Evolutionary conservation across 1,140 invertebrate genomes (phyloP).

Genomic region (Saccostrea cuccullata): DNA sequence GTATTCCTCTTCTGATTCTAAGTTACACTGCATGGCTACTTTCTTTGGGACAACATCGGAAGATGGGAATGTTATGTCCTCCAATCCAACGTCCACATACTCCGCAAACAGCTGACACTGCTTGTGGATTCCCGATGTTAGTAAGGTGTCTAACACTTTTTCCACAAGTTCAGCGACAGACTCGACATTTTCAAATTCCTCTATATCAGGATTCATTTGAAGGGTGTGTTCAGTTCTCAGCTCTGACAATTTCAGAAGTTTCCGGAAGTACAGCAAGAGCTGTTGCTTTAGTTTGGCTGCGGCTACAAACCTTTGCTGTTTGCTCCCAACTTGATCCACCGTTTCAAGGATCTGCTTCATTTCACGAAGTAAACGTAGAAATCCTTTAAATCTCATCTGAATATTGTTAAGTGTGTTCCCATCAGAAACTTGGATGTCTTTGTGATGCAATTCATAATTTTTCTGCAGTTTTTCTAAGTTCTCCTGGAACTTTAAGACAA

Average conservation of each 20-base stretch:
- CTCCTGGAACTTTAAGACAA: background rate
- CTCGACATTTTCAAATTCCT: background rate
- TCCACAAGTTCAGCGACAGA: background rate
- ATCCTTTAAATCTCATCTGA: background rate
- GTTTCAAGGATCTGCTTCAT: background rate
- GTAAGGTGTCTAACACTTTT: background rate
- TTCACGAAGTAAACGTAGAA: background rate
- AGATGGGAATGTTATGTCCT: background rate
- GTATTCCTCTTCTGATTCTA: background rate
- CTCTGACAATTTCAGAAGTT: background rate
- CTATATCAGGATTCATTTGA: background rate
- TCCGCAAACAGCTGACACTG: background rate
- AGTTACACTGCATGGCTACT: background rate
- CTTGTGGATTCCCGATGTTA: background rate
- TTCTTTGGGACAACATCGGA: background rate
- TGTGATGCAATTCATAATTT: background rate
- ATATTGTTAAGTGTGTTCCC: background rate
- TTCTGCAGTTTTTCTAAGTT: background rate
- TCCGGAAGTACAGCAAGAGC: background rate
- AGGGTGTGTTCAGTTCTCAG: background rate
- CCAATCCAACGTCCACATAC: background rate
- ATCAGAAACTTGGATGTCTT: background rate
- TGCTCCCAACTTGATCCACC: background rate
- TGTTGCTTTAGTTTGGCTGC: background rate
- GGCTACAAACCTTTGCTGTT: background rate